phyloP scores from a whole-genome alignment of 2,113 vertebrate species.

The Hucho hucho region DNA sequence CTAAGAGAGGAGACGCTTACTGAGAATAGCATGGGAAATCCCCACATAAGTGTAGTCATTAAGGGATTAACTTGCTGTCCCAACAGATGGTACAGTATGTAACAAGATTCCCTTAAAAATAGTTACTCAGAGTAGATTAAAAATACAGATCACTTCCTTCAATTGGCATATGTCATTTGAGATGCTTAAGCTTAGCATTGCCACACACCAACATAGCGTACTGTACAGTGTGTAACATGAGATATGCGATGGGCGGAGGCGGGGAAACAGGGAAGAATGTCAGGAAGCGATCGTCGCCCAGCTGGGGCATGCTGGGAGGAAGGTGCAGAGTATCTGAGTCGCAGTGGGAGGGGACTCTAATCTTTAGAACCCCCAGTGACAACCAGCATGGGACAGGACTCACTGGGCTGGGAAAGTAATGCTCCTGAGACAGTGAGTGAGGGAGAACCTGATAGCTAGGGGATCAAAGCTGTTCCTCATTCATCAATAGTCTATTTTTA shows the following conservation, averaged over 20 bases:
- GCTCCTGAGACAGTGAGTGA: background rate
- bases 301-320: slow-evolving; percentile 5
- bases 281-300: slow-evolving; percentile 16
- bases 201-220: slow-evolving; percentile 4
- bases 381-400: slow-evolving; percentile 32
- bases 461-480: background rate
- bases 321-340: slow-evolving; percentile 2
- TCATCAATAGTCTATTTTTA: background rate
- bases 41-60: slow-evolving; percentile 6
- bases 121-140: slow-evolving; percentile 42
- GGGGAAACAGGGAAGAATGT: slow-evolving; percentile 20
- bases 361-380: slow-evolving; percentile 18
- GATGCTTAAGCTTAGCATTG: background rate
- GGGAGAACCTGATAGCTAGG: background rate
- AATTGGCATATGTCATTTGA: slow-evolving; percentile 9
- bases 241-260: slow-evolving; percentile 11
- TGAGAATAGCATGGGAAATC: slow-evolving; percentile 2
- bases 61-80: slow-evolving; percentile 9
- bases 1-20: slow-evolving; percentile 7
- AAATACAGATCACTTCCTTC: slow-evolving; percentile 6
- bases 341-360: slow-evolving; percentile 14
- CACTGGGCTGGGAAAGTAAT: slow-evolving; percentile 32
- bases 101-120: slow-evolving; percentile 18
- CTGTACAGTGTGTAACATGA: slow-evolving; percentile 1
- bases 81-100: slow-evolving; percentile 28